Evolutionary conservation across 2,888 invertebrate genomes (phyloP), one percentile per base, ranked within the genome.

Genomic region (Synanthedon tipuliformis): DNA sequence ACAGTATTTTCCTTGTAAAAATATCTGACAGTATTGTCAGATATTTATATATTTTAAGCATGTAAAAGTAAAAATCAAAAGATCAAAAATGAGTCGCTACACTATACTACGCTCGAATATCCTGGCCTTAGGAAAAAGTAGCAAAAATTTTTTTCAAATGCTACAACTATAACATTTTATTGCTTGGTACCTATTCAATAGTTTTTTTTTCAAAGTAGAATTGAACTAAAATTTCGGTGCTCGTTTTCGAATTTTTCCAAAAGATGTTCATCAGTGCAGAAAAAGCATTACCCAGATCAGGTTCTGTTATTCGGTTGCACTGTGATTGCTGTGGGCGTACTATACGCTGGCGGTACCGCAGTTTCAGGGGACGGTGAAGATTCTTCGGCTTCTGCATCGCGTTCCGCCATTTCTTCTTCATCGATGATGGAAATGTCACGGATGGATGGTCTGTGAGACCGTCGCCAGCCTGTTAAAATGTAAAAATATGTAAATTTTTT

Each of bases 381-480:
- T 1, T 63, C 69, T 51, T 78, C 76, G 1, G 68, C 73, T 59
- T 85, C 88, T 12, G 76, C 79, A 58, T 84, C 87, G 4, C 78
- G 75, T 56, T 92, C 92, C 23, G 89, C 89, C 60, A 93, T 90
- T 60, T 94, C 94, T 65, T 93, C 93, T 69, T 95, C 94, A 68
- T 94, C 93, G 72, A 94, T 94, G 73, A 95, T 95, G 59, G 94
- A 94, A 57, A 95, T 95, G 74, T 95, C 95, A 51, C 95, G 90
- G 54, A 95, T 93, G 0, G 95, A 95, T 3, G 94, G 95, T 56
- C 94, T 88, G 69, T 95, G 93, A 51, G 93, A 92, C 60, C 94
- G 90, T 15, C 93, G 89, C 95, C 95, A 95, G 54, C 93, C 93
- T 83, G 66, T 1, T 61, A 53, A 45, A 11, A 45, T 34, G 34